Evolutionary conservation across 2,797 vertebrate genomes (phyloP), one percentile per base, ranked within the genome.

Genomic region (Acanthurus tractus): DNA sequence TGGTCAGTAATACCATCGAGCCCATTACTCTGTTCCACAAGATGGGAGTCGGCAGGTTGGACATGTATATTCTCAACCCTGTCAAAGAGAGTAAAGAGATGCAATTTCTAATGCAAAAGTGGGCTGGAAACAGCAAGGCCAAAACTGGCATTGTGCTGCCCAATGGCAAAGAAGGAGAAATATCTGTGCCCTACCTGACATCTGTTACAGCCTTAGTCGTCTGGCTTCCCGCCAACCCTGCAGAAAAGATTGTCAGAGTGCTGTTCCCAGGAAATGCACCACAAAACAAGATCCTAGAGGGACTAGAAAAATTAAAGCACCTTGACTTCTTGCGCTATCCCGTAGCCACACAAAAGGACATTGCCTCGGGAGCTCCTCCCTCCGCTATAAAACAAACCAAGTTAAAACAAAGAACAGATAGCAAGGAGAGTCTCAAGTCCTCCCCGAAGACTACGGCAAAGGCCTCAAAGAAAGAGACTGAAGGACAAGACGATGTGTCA

Each of bases 71-170:
- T 74, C 95, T 99, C 70, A 99, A 99, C 83, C 98, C 98, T 6
- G 97, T 99, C 61, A 99, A 98, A 84, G 98, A 99, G 85, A 99
- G 98, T 90, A 99, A 99, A 90, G 98, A 99, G 92, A 99, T 99
- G 98, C 98, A 99, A 68, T 99, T 99, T 87, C 95, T 99, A 74
- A 99, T 99, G 98, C 98, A 99, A 66, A 98, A 98, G 85, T 99
- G 98, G 98, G 96, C 98, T 9, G 98, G 98, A 3, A 99, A 99
- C 75, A 99, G 98, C 90, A 99, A 99, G 90, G 98, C 98, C 77
- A 99, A 98, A 90, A 99, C 98, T 25, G 98, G 98, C 8, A 98
- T 99, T 25, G 93, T 99, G 84, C 94, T 99, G 1, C 94, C 97
- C 75, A 99, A 89, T 50, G 98, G 98, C 46, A 99, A 98, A 78